A percentile compares a stretch with the other conserved stretches of the same genome.
Evolutionary conservation across 2,888 invertebrate species (phyloP).

Genomic region (Latheticus oryzae): DNA sequence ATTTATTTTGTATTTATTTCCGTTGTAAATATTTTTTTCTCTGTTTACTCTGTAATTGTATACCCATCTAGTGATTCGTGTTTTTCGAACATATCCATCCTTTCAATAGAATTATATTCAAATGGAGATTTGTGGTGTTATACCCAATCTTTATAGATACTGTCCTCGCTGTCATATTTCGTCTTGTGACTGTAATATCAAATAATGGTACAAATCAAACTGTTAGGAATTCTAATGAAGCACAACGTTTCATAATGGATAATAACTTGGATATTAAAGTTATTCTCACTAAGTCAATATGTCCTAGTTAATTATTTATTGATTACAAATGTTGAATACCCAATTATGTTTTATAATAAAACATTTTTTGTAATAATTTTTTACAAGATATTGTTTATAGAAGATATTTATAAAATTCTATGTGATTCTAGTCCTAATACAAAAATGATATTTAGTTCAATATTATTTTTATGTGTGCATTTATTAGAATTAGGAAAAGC

Average conservation of each 20-base stretch:
- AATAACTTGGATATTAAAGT: conserved; percentile 20
- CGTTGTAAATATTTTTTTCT: conserved; percentile 28
- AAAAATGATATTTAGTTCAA: conserved; percentile 49
- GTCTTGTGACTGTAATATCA: conserved; percentile 17
- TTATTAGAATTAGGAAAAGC: conserved; percentile 47
- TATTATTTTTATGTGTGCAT: conserved; percentile 54
- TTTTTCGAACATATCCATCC: conserved; percentile 26
- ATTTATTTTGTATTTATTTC: conserved; percentile 53
- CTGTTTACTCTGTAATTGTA: conserved; percentile 20
- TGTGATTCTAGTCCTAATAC: conserved; percentile 57
- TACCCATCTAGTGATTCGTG: conserved; percentile 29
- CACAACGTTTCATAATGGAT: conserved; percentile 21
- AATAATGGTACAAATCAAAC: conserved; percentile 31
- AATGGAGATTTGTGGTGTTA: conserved; percentile 12
- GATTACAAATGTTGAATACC: conserved; percentile 23
- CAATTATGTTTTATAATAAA: conserved; percentile 40
- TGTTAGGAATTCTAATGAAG: conserved; percentile 25
- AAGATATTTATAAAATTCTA: conserved; percentile 51
- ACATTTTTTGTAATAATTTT: conserved; percentile 35
- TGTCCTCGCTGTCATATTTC: background rate
- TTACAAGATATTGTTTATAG: conserved; percentile 47
- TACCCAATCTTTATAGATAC: background rate
- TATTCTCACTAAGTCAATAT: conserved; percentile 32
- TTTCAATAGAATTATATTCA: conserved; percentile 21
- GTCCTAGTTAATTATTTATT: conserved; percentile 29